Evolutionary conservation across 2,888 invertebrate genomes (phyloP), one percentile per base, ranked within the genome.

Genomic region (Cordylochernes scorpioides): DNA sequence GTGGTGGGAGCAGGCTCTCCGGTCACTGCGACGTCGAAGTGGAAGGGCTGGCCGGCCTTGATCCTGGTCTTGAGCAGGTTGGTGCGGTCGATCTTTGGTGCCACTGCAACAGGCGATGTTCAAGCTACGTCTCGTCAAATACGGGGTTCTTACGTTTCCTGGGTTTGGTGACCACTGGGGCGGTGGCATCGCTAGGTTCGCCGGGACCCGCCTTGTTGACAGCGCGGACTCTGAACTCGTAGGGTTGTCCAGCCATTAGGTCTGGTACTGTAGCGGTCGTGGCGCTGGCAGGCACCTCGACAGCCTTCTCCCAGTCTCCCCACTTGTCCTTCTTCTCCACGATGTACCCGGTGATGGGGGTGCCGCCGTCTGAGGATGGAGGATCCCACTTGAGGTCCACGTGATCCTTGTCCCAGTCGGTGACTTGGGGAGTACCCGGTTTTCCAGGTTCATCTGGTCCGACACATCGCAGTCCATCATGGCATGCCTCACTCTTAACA

Each of bases 341-440:
- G 41, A 88, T 67, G 51, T 86, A 88, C 39, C 80, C 82, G 41
- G 78, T 78, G 52, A 97, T 86, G 13, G 88, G 86, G 24, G 94
- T 88, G 25, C 97, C 94, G 13, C 94, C 94, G 52, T 94, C 91
- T 31, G 61, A 64, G 44, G 67, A 67, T 15, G 94, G 94, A 36
- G 78, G 65, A 24, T 71, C 63, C 97, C 97, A 97, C 44, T 72
- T 71, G 35, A 97, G 61, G 46, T 88, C 82, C 27, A 88, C 82
- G 44, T 86, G 86, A 58, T 86, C 84, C 45, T 77, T 80, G 55
- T 94, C 91, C 82, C 80, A 91, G 53, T 88, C 77, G 28, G 68
- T 71, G 8, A 73, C 67, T 43, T 78, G 74, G 0, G 84, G 84
- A 29, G 75, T 65, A 3, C 82, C 80, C 2, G 86, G 84, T 50